Evolutionary conservation across 2,888 invertebrate species (phyloP).

Genomic region (Archips xylosteana): DNA sequence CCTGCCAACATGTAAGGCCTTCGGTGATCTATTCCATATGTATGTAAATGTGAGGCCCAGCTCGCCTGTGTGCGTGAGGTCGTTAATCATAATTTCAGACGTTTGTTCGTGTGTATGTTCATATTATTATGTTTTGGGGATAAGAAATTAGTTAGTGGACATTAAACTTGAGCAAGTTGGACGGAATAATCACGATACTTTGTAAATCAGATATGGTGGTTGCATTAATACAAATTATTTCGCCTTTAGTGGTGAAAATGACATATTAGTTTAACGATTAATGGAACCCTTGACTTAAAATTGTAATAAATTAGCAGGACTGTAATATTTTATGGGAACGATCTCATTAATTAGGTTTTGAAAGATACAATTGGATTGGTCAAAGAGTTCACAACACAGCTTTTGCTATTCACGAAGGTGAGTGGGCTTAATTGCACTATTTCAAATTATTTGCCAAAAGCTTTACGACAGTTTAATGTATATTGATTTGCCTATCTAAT

Average conservation of each 20-base stretch:
- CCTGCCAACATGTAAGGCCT: slow-evolving; percentile 60
- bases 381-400: no score
- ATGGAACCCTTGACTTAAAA: no score
- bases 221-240: neutral
- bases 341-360: no score
- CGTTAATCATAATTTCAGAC: slow-evolving; percentile 86
- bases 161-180: slow-evolving; percentile 75
- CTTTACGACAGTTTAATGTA: no score
- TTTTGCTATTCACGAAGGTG: no score
- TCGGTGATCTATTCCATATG: slow-evolving; percentile 76
- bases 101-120: slow-evolving; percentile 84
- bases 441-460: no score
- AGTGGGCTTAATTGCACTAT: no score
- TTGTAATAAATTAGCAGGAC: no score
- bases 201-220: neutral
- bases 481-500: no score
- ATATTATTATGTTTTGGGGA: slow-evolving; percentile 86
- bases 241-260: neutral
- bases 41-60: slow-evolving; percentile 54
- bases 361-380: no score
- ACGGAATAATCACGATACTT: slow-evolving; percentile 50
- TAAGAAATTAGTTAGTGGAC: slow-evolving; percentile 87
- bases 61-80: slow-evolving; percentile 74
- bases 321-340: no score
- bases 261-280: neutral